These are phyloP conservation scores for Lycia hirtaria DNA, from an alignment of 2,888 invertebrate species.

Conservation along the genomic window DNA sequence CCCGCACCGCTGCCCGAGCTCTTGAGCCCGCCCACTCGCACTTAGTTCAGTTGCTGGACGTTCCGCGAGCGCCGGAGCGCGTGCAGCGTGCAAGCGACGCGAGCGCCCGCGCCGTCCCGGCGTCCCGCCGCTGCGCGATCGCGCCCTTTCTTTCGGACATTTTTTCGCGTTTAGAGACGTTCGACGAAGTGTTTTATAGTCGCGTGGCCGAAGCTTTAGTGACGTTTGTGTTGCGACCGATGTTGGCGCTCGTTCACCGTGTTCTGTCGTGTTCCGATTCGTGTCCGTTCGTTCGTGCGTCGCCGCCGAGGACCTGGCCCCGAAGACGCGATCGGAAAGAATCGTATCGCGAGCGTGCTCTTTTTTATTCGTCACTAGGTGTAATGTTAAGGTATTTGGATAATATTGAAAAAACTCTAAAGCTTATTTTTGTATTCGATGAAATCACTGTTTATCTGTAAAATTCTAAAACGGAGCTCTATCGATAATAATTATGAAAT, in stretches of 20 bases:
- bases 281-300: conserved; percentile 57
- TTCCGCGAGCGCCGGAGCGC: conserved; percentile 63
- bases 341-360: conserved; percentile 74
- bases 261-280: conserved; percentile 64
- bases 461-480: conserved; percentile 73
- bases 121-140: conserved; percentile 54
- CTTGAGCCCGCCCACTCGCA: conserved; percentile 73
- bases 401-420: conserved; percentile 81
- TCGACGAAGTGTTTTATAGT: conserved; percentile 78
- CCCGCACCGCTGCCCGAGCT: conserved; percentile 82
- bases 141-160: conserved; percentile 60
- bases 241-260: conserved; percentile 71
- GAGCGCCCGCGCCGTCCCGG: conserved; percentile 51
- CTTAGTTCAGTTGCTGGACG: conserved; percentile 76
- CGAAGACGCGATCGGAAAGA: conserved; percentile 68
- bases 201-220: conserved; percentile 80
- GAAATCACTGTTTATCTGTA: conserved; percentile 79
- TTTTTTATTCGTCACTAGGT: conserved; percentile 77
- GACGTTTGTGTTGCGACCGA: conserved; percentile 81
- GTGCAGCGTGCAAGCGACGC: conserved; percentile 64
- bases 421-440: conserved; percentile 85
- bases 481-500: conserved; percentile 60
- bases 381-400: conserved; percentile 77
- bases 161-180: conserved; percentile 69
- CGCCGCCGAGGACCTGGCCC: conserved; percentile 66